A percentile compares a stretch with the other conserved stretches of the same genome.
These are phyloP conservation scores for Orius laevigatus DNA, from an alignment of 1,140 invertebrate genomes.

Conservation along the genomic window DNA sequence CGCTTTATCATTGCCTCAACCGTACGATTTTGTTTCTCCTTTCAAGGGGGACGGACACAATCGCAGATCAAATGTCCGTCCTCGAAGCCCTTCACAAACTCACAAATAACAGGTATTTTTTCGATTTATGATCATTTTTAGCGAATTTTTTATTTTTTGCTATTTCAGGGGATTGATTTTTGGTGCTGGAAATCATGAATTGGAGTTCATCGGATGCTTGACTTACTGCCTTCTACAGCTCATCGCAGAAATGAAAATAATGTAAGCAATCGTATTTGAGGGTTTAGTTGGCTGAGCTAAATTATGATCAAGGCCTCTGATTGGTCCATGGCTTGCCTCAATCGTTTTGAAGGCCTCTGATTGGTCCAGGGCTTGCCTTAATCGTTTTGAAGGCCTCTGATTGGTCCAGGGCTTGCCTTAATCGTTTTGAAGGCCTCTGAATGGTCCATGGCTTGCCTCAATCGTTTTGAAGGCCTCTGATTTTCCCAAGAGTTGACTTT, in stretches of 20 bases:
- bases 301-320: no score
- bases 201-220: conserved; percentile 89
- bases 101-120: conserved; percentile 47
- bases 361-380: no score
- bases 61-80: conserved; percentile 80
- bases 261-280: conserved; percentile 27
- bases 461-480: no score
- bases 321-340: no score
- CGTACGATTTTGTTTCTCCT: conserved; percentile 84
- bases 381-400: no score
- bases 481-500: no score
- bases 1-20: conserved; percentile 85
- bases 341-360: no score
- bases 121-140: not conserved
- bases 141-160: conserved; percentile 7
- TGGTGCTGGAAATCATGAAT: conserved; percentile 83
- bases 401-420: no score
- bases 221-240: conserved; percentile 90
- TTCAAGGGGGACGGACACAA: conserved; percentile 74
- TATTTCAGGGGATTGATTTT: conserved; percentile 60
- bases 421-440: no score
- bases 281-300: no score
- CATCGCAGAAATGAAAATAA: conserved; percentile 76
- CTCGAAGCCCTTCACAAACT: conserved; percentile 86
- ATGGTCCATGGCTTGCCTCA: no score